phyloP scores from a whole-genome alignment of 92 coral and sea anemone genomes.

The Hydrozoanthus gracilis region DNA sequence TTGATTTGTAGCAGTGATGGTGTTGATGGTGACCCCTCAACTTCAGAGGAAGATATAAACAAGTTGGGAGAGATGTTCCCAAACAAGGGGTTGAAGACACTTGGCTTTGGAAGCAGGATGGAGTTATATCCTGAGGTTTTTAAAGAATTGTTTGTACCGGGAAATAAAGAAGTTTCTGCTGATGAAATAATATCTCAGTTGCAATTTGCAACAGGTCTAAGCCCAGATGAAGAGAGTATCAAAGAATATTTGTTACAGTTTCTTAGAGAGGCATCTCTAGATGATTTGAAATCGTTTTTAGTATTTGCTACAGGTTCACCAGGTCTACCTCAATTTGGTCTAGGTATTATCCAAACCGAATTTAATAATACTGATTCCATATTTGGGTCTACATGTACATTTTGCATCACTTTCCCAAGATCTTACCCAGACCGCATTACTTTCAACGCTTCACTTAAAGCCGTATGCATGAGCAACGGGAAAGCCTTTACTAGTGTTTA shows the following conservation, averaged over 20 bases:
- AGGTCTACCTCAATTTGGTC: conserved; percentile 60
- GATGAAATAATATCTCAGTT: conserved; percentile 52
- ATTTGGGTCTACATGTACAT: conserved; percentile 62
- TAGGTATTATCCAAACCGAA: conserved; percentile 55
- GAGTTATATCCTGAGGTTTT: conserved; percentile 61
- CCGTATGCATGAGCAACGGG: conserved; percentile 54
- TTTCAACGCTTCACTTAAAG: conserved; percentile 53
- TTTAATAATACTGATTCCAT: conserved; percentile 61
- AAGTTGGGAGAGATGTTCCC: conserved; percentile 76
- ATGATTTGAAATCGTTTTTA: conserved; percentile 59
- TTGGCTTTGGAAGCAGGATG: conserved; percentile 71
- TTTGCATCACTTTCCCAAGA: conserved; percentile 50
- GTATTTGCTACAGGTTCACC: conserved; percentile 71
- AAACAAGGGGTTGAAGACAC: conserved; percentile 67
- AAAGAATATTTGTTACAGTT: conserved; percentile 57
- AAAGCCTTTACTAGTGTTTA: conserved; percentile 63
- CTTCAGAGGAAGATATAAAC: conserved; percentile 64
- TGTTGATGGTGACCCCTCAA: conserved; percentile 34
- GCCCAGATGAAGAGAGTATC: conserved; percentile 55
- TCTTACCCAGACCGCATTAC: too few species aligned
- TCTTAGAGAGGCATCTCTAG: conserved; percentile 56
- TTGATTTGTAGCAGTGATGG: conserved; percentile 57
- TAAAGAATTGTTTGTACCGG: conserved; percentile 61
- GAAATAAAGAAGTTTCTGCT: conserved; percentile 57
- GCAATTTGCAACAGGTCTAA: conserved; percentile 61